phyloP scores from a whole-genome alignment of 2,797 vertebrate genomes.

The Periophthalmus magnuspinnatus region DNA sequence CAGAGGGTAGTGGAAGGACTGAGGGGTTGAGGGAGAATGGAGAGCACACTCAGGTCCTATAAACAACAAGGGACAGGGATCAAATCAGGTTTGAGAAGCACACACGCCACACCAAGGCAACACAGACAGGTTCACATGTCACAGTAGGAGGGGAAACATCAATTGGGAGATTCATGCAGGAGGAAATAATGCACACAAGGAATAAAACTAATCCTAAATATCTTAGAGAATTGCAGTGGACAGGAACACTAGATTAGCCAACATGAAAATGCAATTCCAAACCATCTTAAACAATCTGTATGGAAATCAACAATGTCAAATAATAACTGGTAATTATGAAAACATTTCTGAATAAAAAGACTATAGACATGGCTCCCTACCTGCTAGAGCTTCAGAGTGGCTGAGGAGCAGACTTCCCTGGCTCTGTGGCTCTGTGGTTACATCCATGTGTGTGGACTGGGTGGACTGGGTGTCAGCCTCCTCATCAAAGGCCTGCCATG shows the following conservation, averaged over 20 bases:
- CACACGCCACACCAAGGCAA: slow-evolving; percentile 43
- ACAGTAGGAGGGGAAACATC: slow-evolving; percentile 15
- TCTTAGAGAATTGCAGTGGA: background rate
- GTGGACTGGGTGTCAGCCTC: slow-evolving; percentile 83
- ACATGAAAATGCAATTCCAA: background rate
- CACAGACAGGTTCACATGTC: slow-evolving; percentile 32
- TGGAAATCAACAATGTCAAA: background rate
- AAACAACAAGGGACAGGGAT: slow-evolving; percentile 63
- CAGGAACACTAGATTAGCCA: background rate
- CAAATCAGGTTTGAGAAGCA: slow-evolving; percentile 56
- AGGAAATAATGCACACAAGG: background rate
- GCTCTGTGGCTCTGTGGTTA: slow-evolving; percentile 77
- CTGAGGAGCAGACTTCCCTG: slow-evolving; percentile 87
- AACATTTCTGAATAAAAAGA: background rate
- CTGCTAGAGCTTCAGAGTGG: slow-evolving; percentile 89
- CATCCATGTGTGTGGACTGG: slow-evolving; percentile 78
- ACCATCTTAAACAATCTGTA: background rate
- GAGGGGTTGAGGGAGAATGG: slow-evolving; percentile 74
- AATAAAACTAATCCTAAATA: background rate
- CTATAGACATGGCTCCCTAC: slow-evolving; percentile 64
- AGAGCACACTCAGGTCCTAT: slow-evolving; percentile 80
- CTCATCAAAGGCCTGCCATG: slow-evolving; percentile 84
- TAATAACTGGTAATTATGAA: background rate
- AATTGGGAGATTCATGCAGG: background rate
- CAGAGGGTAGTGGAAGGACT: slow-evolving; percentile 69